Conservation (phyloP, 2,113 vertebrate species). For the Jaculus jaculus region DNA sequence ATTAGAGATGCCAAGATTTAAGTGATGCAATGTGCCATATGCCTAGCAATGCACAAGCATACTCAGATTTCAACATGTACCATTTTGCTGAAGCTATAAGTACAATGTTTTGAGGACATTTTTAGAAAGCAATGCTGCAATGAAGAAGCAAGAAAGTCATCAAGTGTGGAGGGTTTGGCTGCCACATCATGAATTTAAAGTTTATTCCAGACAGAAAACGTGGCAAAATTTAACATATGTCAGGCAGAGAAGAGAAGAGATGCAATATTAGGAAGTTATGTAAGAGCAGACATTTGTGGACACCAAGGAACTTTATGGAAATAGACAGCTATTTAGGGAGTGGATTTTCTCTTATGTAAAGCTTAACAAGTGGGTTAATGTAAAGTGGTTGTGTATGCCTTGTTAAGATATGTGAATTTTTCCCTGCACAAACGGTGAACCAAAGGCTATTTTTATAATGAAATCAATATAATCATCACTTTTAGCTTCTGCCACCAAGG, state of each 20-base stretch:
- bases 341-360: background rate
- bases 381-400: background rate
- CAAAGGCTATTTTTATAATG: background rate
- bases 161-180: background rate
- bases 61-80: background rate
- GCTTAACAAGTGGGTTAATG: background rate
- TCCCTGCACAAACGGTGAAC: background rate
- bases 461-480: background rate
- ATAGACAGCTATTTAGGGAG: background rate
- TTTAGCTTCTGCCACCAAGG: background rate
- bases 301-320: background rate
- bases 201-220: background rate
- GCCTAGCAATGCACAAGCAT: background rate
- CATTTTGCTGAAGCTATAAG: background rate
- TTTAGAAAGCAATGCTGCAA: background rate
- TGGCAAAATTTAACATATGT: constrained; percentile 22
- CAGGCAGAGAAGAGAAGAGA: background rate
- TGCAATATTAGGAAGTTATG: background rate
- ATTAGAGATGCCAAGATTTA: background rate
- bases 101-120: background rate
- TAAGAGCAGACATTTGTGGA: background rate
- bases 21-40: background rate
- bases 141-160: background rate
- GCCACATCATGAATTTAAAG: background rate
- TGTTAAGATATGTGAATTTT: background rate